Base-by-base conservation (phyloP, 2,888 invertebrate species). In the Rotaria macrura region DNA sequence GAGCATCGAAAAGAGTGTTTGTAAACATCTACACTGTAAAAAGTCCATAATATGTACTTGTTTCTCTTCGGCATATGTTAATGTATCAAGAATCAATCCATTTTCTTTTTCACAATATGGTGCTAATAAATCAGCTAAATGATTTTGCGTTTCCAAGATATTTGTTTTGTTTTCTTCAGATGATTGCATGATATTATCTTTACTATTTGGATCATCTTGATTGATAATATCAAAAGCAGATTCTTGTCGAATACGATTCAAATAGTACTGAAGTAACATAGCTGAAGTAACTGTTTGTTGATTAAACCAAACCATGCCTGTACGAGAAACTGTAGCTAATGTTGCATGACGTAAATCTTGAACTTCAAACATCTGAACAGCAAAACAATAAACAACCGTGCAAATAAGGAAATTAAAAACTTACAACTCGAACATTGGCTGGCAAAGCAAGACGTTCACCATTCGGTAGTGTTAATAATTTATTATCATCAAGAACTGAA, bases 301-400 rank as follows among this genome's bases (percentile, higher is more conserved):
- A 23, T 96, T 97, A 93, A 99, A 99, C 99, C 99, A 99, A 83
- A 99, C 97, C 99, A 99, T 99, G 88, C 99, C 99, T 91, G 99
- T 99, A 91, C 99, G 96, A 10, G 97, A 97, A 0, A 99, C 99
- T 0, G 99, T 99, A 34, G 99, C 99, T 88, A 99, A 92, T 0
- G 99, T 99, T 0, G 99, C 99, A 91, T 96, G 98, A 91, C 96
- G 96, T 89, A 99, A 92, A 92, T 99, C 98, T 93, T 99, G 97
- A 2, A 95, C 94, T 91, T 94, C 92, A 89, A 92, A 92, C 90
- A 92, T 92, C 87, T 92, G n/a, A 91, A 65, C 92, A 89, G 86
- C 90, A 5, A 9, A 1, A 29, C 10, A 29, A 10, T 3, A 29
- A 10, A 29, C 10, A 2, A 29, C n/a, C n/a, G 2, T 57, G 2